These are phyloP conservation scores for Hassar affinis DNA, from an alignment of 2,113 vertebrate species.

Conservation along the genomic window DNA sequence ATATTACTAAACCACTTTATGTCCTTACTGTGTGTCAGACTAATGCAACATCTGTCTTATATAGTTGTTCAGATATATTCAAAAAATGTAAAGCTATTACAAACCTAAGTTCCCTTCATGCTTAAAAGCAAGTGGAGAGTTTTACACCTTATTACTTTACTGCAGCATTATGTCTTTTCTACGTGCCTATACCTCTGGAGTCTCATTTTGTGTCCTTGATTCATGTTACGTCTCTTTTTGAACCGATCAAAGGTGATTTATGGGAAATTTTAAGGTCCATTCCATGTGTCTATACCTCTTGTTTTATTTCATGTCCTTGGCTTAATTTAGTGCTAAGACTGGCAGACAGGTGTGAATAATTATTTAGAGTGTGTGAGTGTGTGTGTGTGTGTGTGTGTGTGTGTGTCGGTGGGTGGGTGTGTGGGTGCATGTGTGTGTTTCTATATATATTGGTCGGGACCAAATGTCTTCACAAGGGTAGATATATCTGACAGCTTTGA, in stretches of 20 bases:
- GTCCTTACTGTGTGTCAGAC: background rate
- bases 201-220: background rate
- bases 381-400: conserved; percentile 20
- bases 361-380: conserved; percentile 42
- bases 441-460: background rate
- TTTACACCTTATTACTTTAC: background rate
- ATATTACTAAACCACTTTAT: background rate
- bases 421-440: background rate
- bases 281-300: conserved; percentile 3
- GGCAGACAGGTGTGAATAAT: conserved; percentile 63
- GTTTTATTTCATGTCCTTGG: conserved; percentile 12
- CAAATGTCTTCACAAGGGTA: background rate
- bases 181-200: background rate
- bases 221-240: background rate
- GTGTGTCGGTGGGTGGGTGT: background rate
- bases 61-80: background rate
- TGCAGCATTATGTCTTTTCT: background rate
- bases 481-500: background rate
- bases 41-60: background rate
- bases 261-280: conserved; percentile 15
- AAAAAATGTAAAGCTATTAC: background rate
- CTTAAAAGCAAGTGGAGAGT: background rate
- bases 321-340: conserved; percentile 44
- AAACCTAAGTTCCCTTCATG: background rate
- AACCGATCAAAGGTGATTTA: conserved; percentile 7